Conservation (phyloP, 2,888 invertebrate species). For the Lasiommata megera region DNA sequence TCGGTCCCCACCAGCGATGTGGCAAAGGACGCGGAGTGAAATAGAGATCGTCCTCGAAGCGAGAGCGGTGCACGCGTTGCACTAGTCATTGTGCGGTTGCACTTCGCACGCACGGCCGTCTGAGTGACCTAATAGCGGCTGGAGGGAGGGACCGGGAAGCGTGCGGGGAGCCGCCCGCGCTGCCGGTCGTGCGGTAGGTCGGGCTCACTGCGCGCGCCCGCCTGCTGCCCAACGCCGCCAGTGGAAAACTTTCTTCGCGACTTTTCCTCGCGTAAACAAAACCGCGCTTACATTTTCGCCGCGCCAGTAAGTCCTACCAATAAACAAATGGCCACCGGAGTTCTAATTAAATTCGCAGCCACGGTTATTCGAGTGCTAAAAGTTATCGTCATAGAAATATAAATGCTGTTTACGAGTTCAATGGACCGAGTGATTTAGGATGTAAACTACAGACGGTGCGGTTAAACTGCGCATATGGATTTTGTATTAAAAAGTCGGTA, state of each 20-base stretch:
- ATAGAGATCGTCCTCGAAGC: conserved; percentile 82
- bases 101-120: conserved; percentile 77
- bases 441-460: conserved; percentile 56
- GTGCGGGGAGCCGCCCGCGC: conserved; percentile 63
- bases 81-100: conserved; percentile 79
- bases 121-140: conserved; percentile 79
- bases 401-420: conserved; percentile 19
- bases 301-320: conserved; percentile 37
- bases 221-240: conserved; percentile 56
- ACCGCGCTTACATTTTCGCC: conserved; percentile 58
- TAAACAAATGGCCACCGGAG: conserved; percentile 17
- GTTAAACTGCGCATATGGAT: conserved; percentile 74
- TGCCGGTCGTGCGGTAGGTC: conserved; percentile 77
- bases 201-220: conserved; percentile 76
- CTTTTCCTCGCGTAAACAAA: conserved; percentile 76
- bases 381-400: conserved; percentile 4
- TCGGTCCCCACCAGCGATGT: conserved; percentile 78
- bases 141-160: conserved; percentile 80
- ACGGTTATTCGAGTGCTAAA: conserved; percentile 18
- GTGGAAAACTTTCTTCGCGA: conserved; percentile 78
- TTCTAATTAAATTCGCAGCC: conserved; percentile 1
- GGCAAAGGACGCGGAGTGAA: conserved; percentile 79
- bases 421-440: conserved; percentile 41
- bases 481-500: conserved; percentile 79
- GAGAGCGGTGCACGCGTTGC: conserved; percentile 80